Percentiles rank a stretch among this genome's conserved stretches.
Conservation (phyloP, 2,113 vertebrate species). For the Tragelaphus imberbis region DNA sequence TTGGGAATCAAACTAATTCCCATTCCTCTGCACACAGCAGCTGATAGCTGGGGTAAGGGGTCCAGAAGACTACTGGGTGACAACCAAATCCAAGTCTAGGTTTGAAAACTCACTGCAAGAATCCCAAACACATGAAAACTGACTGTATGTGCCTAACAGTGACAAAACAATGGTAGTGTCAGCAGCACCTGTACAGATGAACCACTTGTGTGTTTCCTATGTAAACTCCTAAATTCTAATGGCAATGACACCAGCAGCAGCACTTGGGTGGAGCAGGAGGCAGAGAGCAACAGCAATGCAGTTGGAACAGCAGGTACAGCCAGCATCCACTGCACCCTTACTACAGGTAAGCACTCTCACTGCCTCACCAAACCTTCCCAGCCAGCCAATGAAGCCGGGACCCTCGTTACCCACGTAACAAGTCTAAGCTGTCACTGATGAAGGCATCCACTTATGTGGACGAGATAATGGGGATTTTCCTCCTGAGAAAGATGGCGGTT, state of each 20-base stretch:
- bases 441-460: background rate
- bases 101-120: background rate
- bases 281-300: fast-evolving
- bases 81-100: background rate
- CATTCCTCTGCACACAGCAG: background rate
- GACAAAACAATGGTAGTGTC: background rate
- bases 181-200: background rate
- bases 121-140: background rate
- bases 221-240: background rate
- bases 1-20: background rate
- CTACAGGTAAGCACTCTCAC: background rate
- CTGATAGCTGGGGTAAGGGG: background rate
- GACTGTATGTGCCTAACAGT: background rate
- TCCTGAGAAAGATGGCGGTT: background rate
- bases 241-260: background rate
- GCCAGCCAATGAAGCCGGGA: background rate
- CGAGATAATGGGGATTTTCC: background rate
- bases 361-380: background rate
- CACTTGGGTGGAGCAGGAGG: background rate
- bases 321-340: background rate
- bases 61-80: background rate
- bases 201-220: background rate
- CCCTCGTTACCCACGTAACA: background rate
- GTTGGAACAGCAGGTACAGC: background rate
- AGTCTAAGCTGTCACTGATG: background rate